Evolutionary conservation across 2,888 invertebrate species (phyloP).

Genomic region (Argynnis bischoffii): DNA sequence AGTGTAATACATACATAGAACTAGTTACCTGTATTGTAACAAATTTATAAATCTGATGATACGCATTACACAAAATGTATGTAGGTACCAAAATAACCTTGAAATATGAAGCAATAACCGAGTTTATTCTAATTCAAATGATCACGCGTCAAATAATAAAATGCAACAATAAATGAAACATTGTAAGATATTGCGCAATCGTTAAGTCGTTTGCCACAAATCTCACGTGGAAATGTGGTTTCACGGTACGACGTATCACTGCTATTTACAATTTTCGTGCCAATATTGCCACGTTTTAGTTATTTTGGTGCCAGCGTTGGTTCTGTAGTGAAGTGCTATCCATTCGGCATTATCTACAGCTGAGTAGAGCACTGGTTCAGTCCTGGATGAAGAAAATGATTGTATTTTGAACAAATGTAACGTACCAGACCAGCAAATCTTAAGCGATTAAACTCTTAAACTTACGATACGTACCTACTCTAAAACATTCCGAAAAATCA

Average conservation of each 20-base stretch:
- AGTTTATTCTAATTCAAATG: conserved; percentile 2
- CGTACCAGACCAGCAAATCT: too few species aligned
- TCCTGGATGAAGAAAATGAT: too few species aligned
- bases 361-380: not conserved
- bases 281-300: conserved; percentile 18
- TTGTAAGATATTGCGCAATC: conserved; percentile 14
- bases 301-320: conserved; percentile 13
- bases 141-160: conserved; percentile 15
- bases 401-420: too few species aligned
- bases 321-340: too few species aligned
- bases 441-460: too few species aligned
- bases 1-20: too few species aligned
- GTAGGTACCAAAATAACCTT: not conserved
- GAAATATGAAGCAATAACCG: conserved; percentile 3
- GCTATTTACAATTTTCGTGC: conserved; percentile 27
- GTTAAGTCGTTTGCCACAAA: conserved; percentile 3
- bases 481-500: too few species aligned
- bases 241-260: not conserved
- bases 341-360: too few species aligned
- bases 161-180: conserved; percentile 5
- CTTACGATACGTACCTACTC: too few species aligned
- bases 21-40: too few species aligned
- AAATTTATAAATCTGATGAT: too few species aligned
- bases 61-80: too few species aligned
- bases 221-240: conserved; percentile 7